These are phyloP conservation scores for Amphiura filiformis DNA, from an alignment of 35 echinoderm and acorn worm genomes.

Conservation along the genomic window DNA sequence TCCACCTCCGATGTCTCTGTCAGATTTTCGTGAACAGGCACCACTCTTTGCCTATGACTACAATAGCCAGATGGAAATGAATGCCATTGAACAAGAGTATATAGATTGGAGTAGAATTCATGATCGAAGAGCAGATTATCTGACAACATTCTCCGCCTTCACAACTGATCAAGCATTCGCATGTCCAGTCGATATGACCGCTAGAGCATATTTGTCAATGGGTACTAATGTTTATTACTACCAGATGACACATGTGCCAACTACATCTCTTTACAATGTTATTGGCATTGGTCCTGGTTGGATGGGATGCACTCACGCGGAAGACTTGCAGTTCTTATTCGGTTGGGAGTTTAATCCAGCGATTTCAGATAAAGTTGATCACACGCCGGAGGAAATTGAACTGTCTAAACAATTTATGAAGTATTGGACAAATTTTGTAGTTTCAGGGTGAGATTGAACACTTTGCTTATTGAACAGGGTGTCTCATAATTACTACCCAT, in stretches of 20 bases:
- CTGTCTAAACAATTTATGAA: not conserved
- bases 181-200: slow-evolving; percentile 38
- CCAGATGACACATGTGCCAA: slow-evolving; percentile 59
- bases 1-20: slow-evolving; percentile 34
- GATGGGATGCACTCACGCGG: slow-evolving; percentile 56
- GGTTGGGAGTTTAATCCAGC: slow-evolving; percentile 53
- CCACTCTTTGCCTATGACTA: slow-evolving; percentile 47
- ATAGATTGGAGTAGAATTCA: slow-evolving; percentile 47
- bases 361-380: not conserved
- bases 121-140: slow-evolving; percentile 31
- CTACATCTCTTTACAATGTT: not conserved
- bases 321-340: slow-evolving; percentile 69
- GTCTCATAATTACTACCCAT: too few species aligned
- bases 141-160: slow-evolving; percentile 26
- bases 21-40: slow-evolving; percentile 31
- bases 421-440: not conserved
- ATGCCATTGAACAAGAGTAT: slow-evolving; percentile 53
- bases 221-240: slow-evolving; percentile 33
- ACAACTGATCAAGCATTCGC: slow-evolving; percentile 57
- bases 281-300: slow-evolving; percentile 22
- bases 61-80: not conserved
- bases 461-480: not conserved
- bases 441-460: not conserved
- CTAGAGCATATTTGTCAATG: slow-evolving; percentile 15
- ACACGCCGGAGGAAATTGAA: not conserved